phyloP scores from a whole-genome alignment of 1,140 invertebrate species.

The Mycetomoellerius zeteki region DNA sequence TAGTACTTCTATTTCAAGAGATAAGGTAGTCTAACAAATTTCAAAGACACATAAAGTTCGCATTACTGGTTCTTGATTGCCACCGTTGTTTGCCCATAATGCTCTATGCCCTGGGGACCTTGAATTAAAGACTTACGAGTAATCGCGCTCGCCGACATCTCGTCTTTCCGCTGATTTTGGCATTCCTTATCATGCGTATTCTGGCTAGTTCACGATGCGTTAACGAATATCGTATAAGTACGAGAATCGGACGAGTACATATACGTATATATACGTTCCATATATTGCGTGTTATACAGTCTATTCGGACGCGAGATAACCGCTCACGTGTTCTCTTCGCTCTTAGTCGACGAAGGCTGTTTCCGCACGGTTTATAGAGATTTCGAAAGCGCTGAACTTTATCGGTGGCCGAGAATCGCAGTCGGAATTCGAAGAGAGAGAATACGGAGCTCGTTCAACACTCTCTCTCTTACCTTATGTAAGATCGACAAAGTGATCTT shows the following conservation, averaged over 20 bases:
- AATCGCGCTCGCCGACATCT: slow-evolving; percentile 18
- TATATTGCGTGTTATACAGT: slow-evolving; percentile 81
- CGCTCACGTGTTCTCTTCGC: slow-evolving; percentile 56
- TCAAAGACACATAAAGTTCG: slow-evolving; percentile 14
- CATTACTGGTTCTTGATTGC: not conserved
- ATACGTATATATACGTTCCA: slow-evolving; percentile 41
- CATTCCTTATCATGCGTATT: slow-evolving; percentile 65
- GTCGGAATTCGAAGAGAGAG: slow-evolving; percentile 33
- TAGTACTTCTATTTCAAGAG: not conserved
- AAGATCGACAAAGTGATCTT: slow-evolving; percentile 31
- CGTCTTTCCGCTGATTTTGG: slow-evolving; percentile 44
- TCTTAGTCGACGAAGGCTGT: slow-evolving; percentile 56
- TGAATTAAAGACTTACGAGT: slow-evolving; percentile 22
- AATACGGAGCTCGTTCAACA: not conserved
- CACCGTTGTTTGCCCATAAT: slow-evolving; percentile 31
- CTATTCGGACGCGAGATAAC: slow-evolving; percentile 75
- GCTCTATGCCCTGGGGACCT: not conserved
- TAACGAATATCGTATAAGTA: slow-evolving; percentile 35
- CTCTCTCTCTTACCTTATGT: not conserved
- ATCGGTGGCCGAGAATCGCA: slow-evolving; percentile 65
- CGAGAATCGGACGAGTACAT: slow-evolving; percentile 35
- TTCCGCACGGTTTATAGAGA: slow-evolving; percentile 79
- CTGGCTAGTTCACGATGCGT: slow-evolving; percentile 17
- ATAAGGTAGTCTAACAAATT: not conserved
- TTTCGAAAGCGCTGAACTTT: slow-evolving; percentile 80